Percentiles rank a stretch among this genome's conserved stretches.
These are phyloP conservation scores for Ammodytes dubius DNA, from an alignment of 2,113 vertebrate species.

Conservation along the genomic window DNA sequence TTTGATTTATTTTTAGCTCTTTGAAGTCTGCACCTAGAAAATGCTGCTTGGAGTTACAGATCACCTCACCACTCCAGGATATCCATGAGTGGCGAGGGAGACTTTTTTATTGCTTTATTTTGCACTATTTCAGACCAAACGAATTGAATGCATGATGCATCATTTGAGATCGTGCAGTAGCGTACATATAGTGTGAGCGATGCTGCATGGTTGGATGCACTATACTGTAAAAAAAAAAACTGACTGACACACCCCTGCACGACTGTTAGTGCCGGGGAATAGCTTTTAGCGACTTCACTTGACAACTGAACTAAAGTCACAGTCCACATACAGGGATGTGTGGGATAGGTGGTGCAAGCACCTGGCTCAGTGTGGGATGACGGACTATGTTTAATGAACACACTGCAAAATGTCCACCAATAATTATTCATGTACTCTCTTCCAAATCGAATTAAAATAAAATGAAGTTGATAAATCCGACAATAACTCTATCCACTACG, in stretches of 20 bases:
- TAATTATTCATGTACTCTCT: constrained; percentile 8
- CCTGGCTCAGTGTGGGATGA: constrained; percentile 32
- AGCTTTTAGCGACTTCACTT: constrained; percentile 55
- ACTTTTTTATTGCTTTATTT: constrained; percentile 6
- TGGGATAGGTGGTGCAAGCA: constrained; percentile 48
- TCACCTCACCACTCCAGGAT: constrained; percentile 10
- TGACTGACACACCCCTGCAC: constrained; percentile 72
- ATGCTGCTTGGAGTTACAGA: constrained; percentile 32
- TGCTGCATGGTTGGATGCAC: constrained; percentile 27
- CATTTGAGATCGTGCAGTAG: neutral
- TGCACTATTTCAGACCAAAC: neutral
- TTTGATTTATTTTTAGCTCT: constrained; percentile 20
- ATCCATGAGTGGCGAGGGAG: neutral
- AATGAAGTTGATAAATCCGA: constrained; percentile 11
- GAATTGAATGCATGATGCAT: neutral
- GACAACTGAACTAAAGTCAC: constrained; percentile 51
- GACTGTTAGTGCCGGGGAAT: constrained; percentile 42
- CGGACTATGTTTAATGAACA: constrained; percentile 34
- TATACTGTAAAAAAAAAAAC: constrained; percentile 26
- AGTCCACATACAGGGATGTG: constrained; percentile 31
- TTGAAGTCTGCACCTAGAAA: constrained; percentile 44
- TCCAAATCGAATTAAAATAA: constrained; percentile 12
- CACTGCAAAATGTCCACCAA: neutral
- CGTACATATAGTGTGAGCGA: neutral
- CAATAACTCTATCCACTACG: neutral